These are phyloP conservation scores for Melanaphis sacchari DNA, from an alignment of 1,140 invertebrate genomes.

Conservation along the genomic window DNA sequence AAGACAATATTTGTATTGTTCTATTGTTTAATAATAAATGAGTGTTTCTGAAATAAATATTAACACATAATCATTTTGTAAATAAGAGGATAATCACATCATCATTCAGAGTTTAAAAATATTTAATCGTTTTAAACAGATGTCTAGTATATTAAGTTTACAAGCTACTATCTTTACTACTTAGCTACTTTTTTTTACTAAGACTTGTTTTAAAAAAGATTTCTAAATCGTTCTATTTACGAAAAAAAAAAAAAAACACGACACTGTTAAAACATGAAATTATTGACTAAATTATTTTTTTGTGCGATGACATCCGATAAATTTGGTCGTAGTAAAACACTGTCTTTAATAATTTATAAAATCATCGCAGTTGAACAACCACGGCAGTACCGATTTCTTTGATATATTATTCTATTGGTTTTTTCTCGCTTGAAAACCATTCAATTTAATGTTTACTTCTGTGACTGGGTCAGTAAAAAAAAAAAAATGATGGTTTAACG, in stretches of 20 bases:
- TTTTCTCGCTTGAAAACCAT: not conserved
- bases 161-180: not conserved
- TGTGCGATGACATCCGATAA: not conserved
- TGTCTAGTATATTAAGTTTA: not conserved
- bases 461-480: not conserved
- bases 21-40: not conserved
- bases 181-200: too few relatives aligned
- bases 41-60: not conserved
- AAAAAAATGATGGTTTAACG: not conserved
- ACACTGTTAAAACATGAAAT: not conserved
- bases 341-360: not conserved
- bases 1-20: not conserved
- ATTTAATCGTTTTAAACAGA: not conserved
- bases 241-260: not conserved
- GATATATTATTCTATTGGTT: conserved; percentile 14
- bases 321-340: not conserved
- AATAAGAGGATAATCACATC: not conserved
- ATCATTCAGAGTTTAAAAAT: not conserved
- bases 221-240: not conserved
- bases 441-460: not conserved
- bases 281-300: not conserved
- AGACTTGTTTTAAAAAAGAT: not conserved
- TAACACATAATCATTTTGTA: not conserved
- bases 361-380: not conserved
- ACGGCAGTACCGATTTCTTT: not conserved